Evolutionary conservation across 2,113 vertebrate species (phyloP).

Genomic region (Canis aureus): DNA sequence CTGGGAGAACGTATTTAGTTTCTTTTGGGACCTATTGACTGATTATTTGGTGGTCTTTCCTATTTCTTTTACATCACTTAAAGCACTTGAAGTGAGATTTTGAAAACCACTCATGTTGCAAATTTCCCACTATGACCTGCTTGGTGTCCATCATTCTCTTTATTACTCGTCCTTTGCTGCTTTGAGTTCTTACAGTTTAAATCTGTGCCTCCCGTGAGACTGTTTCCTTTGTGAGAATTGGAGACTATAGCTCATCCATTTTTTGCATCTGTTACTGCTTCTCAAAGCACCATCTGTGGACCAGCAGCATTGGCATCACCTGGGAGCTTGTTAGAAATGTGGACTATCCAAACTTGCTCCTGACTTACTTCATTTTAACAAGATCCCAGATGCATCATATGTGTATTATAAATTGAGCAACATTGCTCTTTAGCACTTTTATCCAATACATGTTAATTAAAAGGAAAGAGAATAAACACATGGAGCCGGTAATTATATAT

Average conservation of each 20-base stretch:
- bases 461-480: background rate
- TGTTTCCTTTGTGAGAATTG: background rate
- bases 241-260: background rate
- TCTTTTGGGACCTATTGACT: background rate
- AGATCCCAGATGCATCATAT: background rate
- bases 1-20: background rate
- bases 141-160: background rate
- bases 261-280: background rate
- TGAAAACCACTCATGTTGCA: background rate
- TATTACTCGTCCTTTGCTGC: background rate
- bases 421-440: background rate
- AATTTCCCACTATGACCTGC: background rate
- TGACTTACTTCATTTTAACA: background rate
- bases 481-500: background rate
- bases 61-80: background rate
- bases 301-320: background rate
- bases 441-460: background rate
- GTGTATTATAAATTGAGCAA: background rate
- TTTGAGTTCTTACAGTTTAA: background rate
- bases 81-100: background rate
- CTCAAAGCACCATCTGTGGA: background rate
- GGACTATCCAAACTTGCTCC: background rate
- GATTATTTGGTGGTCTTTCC: background rate
- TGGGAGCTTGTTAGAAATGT: background rate
- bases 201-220: background rate